A percentile compares a stretch with the other conserved stretches of the same genome.
Evolutionary conservation across 2,113 vertebrate genomes (phyloP).

Genomic region (Nothobranchius kuhntae): DNA sequence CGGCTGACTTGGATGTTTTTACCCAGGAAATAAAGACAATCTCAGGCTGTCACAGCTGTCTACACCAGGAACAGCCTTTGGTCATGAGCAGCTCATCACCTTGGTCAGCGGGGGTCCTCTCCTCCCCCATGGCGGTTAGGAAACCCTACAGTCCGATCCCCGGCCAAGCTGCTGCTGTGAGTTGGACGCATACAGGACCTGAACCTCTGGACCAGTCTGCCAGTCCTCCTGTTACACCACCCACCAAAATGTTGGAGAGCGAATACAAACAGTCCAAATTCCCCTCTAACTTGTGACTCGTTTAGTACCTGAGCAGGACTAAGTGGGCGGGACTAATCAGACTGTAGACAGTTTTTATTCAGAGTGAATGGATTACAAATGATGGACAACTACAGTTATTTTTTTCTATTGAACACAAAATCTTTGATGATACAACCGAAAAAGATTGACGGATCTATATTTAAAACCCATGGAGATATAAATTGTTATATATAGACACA

Average conservation of each 20-base stretch:
- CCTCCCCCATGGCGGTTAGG: constrained; percentile 74
- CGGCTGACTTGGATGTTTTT: constrained; percentile 80
- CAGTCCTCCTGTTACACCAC: constrained; percentile 51
- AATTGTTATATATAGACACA: constrained; percentile 33
- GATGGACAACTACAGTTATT: constrained; percentile 32
- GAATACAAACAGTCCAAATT: constrained; percentile 88
- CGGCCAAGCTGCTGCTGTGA: constrained; percentile 81
- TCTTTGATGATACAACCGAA: constrained; percentile 55
- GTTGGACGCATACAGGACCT: constrained; percentile 85
- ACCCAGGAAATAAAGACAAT: constrained; percentile 93
- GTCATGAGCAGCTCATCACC: constrained; percentile 76
- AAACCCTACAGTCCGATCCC: constrained; percentile 83
- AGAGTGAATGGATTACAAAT: constrained; percentile 46
- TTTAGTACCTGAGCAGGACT: constrained; percentile 39
- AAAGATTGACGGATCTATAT: constrained; percentile 45
- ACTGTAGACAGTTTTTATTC: constrained; percentile 56
- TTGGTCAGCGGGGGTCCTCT: constrained; percentile 66
- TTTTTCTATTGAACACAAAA: constrained; percentile 53
- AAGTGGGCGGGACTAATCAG: constrained; percentile 33
- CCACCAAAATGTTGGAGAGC: constrained; percentile 73
- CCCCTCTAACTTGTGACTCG: constrained; percentile 90
- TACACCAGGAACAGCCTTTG: constrained; percentile 84
- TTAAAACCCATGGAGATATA: constrained; percentile 51
- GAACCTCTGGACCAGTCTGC: constrained; percentile 73
- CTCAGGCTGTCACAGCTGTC: constrained; percentile 88